Base-by-base conservation (phyloP, 2,113 vertebrate genomes). In the Paradoxurus hermaphroditus region DNA sequence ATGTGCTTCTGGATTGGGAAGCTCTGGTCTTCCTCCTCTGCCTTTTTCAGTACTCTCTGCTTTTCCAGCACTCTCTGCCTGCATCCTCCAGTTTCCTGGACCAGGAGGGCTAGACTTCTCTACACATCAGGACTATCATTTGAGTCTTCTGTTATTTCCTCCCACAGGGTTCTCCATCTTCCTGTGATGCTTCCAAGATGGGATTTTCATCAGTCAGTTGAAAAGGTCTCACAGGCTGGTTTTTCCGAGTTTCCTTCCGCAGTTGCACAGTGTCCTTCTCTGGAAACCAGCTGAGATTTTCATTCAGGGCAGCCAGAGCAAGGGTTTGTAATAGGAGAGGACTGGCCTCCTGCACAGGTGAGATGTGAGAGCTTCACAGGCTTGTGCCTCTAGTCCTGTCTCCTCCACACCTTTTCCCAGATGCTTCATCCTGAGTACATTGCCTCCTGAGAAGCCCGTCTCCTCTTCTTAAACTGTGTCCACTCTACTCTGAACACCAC, bases 1-100 rank as follows among this genome's bases (percentile, higher is more conserved):
- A 7, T 1, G 27, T 27, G 4, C 7, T 16, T 7, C 13, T 15
- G 13, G 25, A 9, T 4, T 4, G 15, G 14, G 73, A 31, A 9
- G 73, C 73, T 31, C 41, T 18, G 27, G 73, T 1, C 73, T 31
- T 29, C 73, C 73, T 77, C 25, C 27, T 7, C 41, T 31, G 41
- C 41, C 73, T 18, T 27, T 6, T 41, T 2, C 36, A 27, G 36
- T 3, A 1, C 12, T 14, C 70, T 41, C 11, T 41, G 70, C 39
- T 12, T 23, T 18, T 53, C 51, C 51, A 16, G 41, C 4, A 1
- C 15, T 18, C 73, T 46, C 14, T 44, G 73, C 41, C 14, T 27
- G 25, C 41, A 46, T 3, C 27, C 18, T 13, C 72, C 41, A 9
- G 4, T 31, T 16, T 77, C 41, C 27, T 31, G 41, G 23, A 10